Conservation (phyloP, 2,797 vertebrate genomes). For the Protosalanx chinensis region DNA sequence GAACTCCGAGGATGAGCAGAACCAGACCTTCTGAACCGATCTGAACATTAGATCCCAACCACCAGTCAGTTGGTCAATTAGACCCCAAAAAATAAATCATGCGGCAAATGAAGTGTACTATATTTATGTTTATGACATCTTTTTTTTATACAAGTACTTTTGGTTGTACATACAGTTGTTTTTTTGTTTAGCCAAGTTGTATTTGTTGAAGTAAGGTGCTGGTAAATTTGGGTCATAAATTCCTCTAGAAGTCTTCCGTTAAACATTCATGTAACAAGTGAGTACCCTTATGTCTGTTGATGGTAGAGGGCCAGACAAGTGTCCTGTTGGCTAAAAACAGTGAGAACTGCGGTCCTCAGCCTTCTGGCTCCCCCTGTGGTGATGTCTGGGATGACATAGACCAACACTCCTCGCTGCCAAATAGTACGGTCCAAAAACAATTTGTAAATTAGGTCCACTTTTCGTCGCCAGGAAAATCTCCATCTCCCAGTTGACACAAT, state of each 20-base stretch:
- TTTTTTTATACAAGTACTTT: slow-evolving; percentile 72
- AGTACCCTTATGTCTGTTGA: slow-evolving; percentile 59
- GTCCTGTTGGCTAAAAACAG: slow-evolving; percentile 16
- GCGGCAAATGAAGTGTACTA: slow-evolving; percentile 74
- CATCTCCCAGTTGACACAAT: slow-evolving; percentile 30
- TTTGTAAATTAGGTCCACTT: slow-evolving; percentile 7
- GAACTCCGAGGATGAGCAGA: slow-evolving; percentile 6
- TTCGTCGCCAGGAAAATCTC: slow-evolving; percentile 23
- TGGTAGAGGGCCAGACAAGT: slow-evolving; percentile 23
- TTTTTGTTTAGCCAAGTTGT: slow-evolving; percentile 40
- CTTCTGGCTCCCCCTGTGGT: slow-evolving; percentile 25
- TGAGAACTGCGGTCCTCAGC: slow-evolving; percentile 34
- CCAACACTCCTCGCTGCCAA: slow-evolving; percentile 4
- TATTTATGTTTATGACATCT: slow-evolving; percentile 72
- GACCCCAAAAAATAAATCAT: slow-evolving; percentile 66
- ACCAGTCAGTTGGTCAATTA: slow-evolving; percentile 43
- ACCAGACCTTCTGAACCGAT: slow-evolving; percentile 41
- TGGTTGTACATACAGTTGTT: slow-evolving; percentile 63
- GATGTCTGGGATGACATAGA: not conserved
- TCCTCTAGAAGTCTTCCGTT: slow-evolving; percentile 49
- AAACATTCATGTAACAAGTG: slow-evolving; percentile 73
- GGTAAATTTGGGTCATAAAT: slow-evolving; percentile 68
- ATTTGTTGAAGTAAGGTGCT: slow-evolving; percentile 76
- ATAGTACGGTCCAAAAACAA: slow-evolving; percentile 31
- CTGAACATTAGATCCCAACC: slow-evolving; percentile 48